A percentile compares a stretch with the other conserved stretches of the same genome.
phyloP scores from a whole-genome alignment of 2,797 vertebrate genomes.

The Coregonus suidteri region DNA sequence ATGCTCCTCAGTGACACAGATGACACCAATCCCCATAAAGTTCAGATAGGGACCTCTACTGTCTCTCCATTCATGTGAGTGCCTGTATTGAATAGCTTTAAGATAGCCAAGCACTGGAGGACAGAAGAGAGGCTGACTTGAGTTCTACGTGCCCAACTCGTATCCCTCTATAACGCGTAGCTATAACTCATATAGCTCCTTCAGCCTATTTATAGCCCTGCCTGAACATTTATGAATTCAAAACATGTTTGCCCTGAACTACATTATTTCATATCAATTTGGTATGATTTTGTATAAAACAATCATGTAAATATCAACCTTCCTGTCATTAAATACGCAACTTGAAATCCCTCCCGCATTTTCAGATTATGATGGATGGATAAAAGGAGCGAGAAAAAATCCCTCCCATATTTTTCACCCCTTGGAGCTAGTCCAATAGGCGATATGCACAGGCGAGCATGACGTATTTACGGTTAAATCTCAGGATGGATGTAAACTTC shows the following conservation, averaged over 20 bases:
- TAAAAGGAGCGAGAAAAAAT: constrained; percentile 21
- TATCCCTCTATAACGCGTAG: background rate
- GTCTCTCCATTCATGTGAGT: background rate
- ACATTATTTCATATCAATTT: too few species aligned
- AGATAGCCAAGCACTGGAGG: background rate
- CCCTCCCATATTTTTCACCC: constrained; percentile 32
- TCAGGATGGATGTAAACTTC: too few species aligned
- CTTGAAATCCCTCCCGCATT: background rate
- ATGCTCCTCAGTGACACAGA: background rate
- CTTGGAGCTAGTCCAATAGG: constrained; percentile 30
- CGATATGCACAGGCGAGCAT: too few species aligned
- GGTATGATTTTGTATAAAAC: too few species aligned
- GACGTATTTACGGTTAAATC: too few species aligned
- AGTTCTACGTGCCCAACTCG: background rate
- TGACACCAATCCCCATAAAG: background rate
- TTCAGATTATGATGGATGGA: background rate
- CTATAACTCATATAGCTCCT: background rate
- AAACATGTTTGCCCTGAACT: too few species aligned
- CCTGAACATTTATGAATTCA: background rate
- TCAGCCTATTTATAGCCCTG: background rate
- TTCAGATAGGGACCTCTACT: background rate
- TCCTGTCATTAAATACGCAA: background rate
- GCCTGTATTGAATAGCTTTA: background rate
- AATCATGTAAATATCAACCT: background rate
- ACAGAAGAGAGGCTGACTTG: background rate